A percentile compares a stretch with the other conserved stretches of the same genome.
Conservation (phyloP, 2,113 vertebrate species). For the Fregata magnificens region DNA sequence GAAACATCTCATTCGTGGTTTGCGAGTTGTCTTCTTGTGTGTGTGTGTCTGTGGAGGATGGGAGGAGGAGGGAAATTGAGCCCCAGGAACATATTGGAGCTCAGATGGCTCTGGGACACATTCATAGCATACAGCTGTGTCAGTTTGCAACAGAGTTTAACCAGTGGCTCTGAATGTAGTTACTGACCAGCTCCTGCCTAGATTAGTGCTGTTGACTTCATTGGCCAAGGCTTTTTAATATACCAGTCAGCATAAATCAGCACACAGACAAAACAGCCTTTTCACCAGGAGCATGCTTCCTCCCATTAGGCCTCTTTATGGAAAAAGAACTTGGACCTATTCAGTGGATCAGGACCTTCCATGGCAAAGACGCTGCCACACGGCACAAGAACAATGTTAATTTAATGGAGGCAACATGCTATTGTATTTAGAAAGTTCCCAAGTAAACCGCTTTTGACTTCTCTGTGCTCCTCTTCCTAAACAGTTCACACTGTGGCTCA, state of each 20-base stretch:
- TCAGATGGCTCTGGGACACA: not conserved
- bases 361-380: not conserved
- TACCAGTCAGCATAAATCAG: not conserved
- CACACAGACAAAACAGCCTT: not conserved
- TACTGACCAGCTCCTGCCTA: not conserved
- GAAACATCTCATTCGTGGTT: not conserved
- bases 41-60: not conserved
- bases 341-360: not conserved
- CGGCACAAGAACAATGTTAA: not conserved
- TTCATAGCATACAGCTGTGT: not conserved
- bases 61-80: not conserved
- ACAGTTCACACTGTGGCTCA: not conserved
- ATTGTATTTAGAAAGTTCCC: not conserved
- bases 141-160: not conserved
- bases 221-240: not conserved
- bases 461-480: not conserved
- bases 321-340: not conserved
- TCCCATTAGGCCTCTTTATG: rapidly evolving
- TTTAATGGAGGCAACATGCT: not conserved
- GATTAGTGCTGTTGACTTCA: not conserved
- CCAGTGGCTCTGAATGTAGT: not conserved
- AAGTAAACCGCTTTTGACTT: not conserved
- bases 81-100: not conserved
- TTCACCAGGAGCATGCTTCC: not conserved
- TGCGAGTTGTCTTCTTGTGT: not conserved